phyloP scores from a whole-genome alignment of 2,888 invertebrate genomes.

The Hirtodrosophila trivittata region DNA sequence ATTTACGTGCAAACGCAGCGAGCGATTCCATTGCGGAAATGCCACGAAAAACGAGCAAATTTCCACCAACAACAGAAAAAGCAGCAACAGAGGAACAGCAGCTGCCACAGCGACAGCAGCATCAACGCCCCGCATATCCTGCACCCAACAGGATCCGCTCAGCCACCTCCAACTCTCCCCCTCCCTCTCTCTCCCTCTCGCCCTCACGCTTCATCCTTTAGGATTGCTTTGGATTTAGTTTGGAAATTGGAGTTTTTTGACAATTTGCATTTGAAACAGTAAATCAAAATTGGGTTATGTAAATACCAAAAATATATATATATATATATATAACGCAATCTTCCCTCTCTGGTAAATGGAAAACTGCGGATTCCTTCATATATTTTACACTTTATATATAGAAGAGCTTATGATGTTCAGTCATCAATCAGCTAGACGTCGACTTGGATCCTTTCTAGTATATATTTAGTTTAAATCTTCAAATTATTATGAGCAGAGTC shows the following conservation, averaged over 20 bases:
- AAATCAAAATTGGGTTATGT: slow-evolving; percentile 58
- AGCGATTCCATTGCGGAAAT: slow-evolving; percentile 53
- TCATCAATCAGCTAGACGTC: too few species aligned
- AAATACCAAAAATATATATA: slow-evolving; percentile 25
- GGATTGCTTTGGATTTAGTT: slow-evolving; percentile 12
- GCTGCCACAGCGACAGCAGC: slow-evolving; percentile 33
- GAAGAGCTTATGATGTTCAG: too few species aligned
- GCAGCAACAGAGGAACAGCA: slow-evolving; percentile 23
- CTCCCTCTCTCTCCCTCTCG: background rate
- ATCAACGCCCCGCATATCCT: slow-evolving; percentile 13
- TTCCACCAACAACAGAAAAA: slow-evolving; percentile 18
- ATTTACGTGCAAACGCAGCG: slow-evolving; percentile 70
- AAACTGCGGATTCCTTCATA: too few species aligned
- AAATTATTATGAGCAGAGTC: too few species aligned
- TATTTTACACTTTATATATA: too few species aligned
- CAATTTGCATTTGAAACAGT: slow-evolving; percentile 54
- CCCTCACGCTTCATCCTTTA: background rate
- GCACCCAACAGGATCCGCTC: slow-evolving; percentile 2
- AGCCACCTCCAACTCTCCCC: background rate
- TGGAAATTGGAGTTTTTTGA: slow-evolving; percentile 30
- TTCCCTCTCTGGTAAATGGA: too few species aligned
- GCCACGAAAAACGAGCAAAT: slow-evolving; percentile 41
- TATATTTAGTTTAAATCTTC: too few species aligned
- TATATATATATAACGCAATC: background rate
- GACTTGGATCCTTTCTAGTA: too few species aligned